phyloP scores from a whole-genome alignment of 1,140 invertebrate genomes.

The Drosophila sechellia region DNA sequence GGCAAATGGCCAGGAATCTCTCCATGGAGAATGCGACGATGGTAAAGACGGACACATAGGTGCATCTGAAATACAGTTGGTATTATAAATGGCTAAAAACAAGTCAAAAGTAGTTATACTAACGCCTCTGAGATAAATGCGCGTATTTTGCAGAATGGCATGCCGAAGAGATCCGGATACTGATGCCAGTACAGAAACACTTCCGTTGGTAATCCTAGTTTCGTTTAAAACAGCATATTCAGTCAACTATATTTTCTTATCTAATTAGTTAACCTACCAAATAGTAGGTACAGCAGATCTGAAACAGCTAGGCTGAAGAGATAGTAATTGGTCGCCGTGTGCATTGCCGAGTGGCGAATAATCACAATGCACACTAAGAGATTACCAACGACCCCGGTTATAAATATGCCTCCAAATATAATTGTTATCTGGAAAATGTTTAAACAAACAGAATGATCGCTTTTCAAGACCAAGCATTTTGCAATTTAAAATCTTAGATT shows the following conservation, averaged over 20 bases:
- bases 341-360: slow-evolving; percentile 91
- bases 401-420: slow-evolving; percentile 92
- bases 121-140: slow-evolving; percentile 94
- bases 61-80: slow-evolving; percentile 87
- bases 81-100: background rate
- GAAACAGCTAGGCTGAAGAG: slow-evolving; percentile 94
- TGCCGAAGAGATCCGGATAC: slow-evolving; percentile 95
- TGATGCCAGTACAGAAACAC: slow-evolving; percentile 96
- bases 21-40: slow-evolving; percentile 95
- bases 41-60: slow-evolving; percentile 95
- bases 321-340: slow-evolving; percentile 96
- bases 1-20: slow-evolving; percentile 96
- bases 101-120: slow-evolving; percentile 83
- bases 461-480: background rate
- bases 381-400: slow-evolving; percentile 95
- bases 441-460: background rate
- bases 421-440: slow-evolving; percentile 87
- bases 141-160: slow-evolving; percentile 92
- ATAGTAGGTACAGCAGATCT: slow-evolving; percentile 89
- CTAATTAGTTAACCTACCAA: slow-evolving; percentile 87
- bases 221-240: background rate
- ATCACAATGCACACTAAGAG: slow-evolving; percentile 95
- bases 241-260: background rate
- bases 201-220: slow-evolving; percentile 93
- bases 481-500: background rate